phyloP scores from a whole-genome alignment of 1,140 invertebrate species.

The Drosophila nigromelanica region DNA sequence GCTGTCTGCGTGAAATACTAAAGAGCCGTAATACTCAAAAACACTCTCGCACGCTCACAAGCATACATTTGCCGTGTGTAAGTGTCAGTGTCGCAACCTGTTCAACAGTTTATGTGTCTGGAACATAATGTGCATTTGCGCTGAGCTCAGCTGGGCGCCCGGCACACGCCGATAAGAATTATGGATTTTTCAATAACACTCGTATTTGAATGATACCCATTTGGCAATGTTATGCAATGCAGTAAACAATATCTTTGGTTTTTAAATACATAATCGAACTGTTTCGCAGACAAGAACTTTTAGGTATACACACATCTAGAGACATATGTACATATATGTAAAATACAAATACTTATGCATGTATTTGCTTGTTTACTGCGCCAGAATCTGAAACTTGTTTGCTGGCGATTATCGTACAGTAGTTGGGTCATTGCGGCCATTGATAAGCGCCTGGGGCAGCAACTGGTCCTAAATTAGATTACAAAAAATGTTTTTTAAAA shows the following conservation, averaged over 20 bases:
- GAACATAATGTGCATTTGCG: conserved; percentile 19
- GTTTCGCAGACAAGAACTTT: conserved; percentile 9
- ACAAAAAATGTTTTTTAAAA: not conserved
- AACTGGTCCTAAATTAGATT: conserved; percentile 3
- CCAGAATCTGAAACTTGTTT: conserved; percentile 55
- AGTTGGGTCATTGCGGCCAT: conserved; percentile 52
- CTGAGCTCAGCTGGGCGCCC: conserved; percentile 44
- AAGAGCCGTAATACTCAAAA: conserved; percentile 20
- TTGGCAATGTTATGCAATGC: conserved; percentile 58
- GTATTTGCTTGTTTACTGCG: conserved; percentile 23
- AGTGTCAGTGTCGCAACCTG: conserved; percentile 58
- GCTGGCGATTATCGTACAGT: conserved; percentile 46
- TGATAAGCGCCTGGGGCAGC: conserved; percentile 33
- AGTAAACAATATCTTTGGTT: conserved; percentile 11
- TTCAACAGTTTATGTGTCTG: conserved; percentile 38
- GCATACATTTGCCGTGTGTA: conserved; percentile 8
- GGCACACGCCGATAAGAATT: conserved; percentile 51
- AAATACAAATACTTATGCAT: not conserved
- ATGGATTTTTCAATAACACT: conserved; percentile 55
- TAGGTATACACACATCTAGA: not conserved
- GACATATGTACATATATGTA: not conserved
- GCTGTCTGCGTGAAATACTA: conserved; percentile 33
- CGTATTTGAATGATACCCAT: conserved; percentile 3
- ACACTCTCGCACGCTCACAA: conserved; percentile 12
- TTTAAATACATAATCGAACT: conserved; percentile 39